A percentile compares a stretch with the other conserved stretches of the same genome.
These are phyloP conservation scores for Euspilapteryx auroguttella DNA, from an alignment of 2,888 invertebrate species.

Conservation along the genomic window DNA sequence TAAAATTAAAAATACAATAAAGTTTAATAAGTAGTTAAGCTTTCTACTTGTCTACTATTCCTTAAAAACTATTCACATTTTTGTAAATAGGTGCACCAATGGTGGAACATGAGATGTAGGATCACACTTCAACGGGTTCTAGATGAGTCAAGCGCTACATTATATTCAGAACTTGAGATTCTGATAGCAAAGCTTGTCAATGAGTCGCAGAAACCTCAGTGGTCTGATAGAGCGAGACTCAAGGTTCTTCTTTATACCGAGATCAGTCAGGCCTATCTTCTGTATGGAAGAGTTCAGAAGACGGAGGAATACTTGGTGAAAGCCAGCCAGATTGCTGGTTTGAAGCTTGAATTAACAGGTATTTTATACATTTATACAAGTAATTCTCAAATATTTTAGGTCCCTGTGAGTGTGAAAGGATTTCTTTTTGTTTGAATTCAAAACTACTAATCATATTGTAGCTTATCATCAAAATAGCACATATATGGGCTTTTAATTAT, in stretches of 20 bases:
- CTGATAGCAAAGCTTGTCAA: slow-evolving; percentile 42
- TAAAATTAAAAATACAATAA: too few relatives aligned
- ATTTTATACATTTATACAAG: slow-evolving; percentile 7
- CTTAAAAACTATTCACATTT: slow-evolving; percentile 1
- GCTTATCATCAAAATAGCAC: too few relatives aligned
- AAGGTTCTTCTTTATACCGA: slow-evolving; percentile 50
- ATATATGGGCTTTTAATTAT: too few relatives aligned
- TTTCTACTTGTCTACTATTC: too few relatives aligned
- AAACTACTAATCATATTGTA: too few relatives aligned
- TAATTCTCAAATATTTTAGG: too few relatives aligned
- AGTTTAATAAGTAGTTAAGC: too few relatives aligned
- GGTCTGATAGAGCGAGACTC: too few relatives aligned
- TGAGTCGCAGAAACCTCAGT: slow-evolving; percentile 27
- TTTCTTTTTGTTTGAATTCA: too few relatives aligned
- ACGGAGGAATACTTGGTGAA: slow-evolving; percentile 68
- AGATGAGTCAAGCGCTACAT: slow-evolving; percentile 72
- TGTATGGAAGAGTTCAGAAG: slow-evolving; percentile 73
- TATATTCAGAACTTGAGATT: slow-evolving; percentile 63
- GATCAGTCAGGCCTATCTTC: slow-evolving; percentile 68
- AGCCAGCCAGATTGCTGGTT: slow-evolving; percentile 64
- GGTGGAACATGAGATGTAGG: slow-evolving; percentile 78
- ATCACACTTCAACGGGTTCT: slow-evolving; percentile 75
- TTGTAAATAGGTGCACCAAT: slow-evolving; percentile 32
- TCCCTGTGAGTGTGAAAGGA: too few relatives aligned
- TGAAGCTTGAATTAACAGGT: slow-evolving; percentile 74